Evolutionary conservation across 2,888 invertebrate genomes (phyloP), one percentile per base, ranked within the genome.

Genomic region (Cancer borealis): DNA sequence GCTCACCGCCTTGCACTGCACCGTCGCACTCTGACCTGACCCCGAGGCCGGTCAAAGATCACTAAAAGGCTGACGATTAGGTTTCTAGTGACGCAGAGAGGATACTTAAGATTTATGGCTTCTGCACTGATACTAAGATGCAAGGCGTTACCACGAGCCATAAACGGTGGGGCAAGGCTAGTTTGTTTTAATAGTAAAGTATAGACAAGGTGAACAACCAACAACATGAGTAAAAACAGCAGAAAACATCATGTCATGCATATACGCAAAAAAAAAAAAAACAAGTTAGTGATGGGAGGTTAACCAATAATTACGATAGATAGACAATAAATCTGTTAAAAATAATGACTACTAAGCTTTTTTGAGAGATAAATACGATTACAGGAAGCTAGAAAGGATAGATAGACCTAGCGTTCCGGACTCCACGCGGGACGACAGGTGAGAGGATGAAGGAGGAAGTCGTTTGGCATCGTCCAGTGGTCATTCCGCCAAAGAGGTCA

Each of bases 401-500:
- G 39, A 39, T 39, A 39, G 39, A 39, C 39, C 39, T n/a, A n/a
- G 47, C 88, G 39, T 49, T 49, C 6, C 3, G 46, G 10, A 6
- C 87, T 46, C 8, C 47, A 26, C 8, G 49, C n/a, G 88, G 3
- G 10, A 39, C 6, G 47, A 88, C 88, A 88, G 88, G 88, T 88
- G 47, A 88, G 26, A 46, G 26, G 17, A 84, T 10, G 49, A 60
- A 5, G 26, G 8, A 47, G 49, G 49, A 39, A 91, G 60, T 49
- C 21, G n/a, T 91, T 39, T 60, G 91, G 60, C 60, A 91, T 30
- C 54, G 30, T 17, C 26, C 14, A 47, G 26, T 88, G 47, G 46
- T 47, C 88, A 88, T 17, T 90, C 90, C 54, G 39, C 30, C 60
- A 60, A 21, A 49, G 90, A 30, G 90, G 54, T 30, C 90, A 90